Base-by-base conservation (phyloP, 2,797 vertebrate species). In the Smutsia temminckii region DNA sequence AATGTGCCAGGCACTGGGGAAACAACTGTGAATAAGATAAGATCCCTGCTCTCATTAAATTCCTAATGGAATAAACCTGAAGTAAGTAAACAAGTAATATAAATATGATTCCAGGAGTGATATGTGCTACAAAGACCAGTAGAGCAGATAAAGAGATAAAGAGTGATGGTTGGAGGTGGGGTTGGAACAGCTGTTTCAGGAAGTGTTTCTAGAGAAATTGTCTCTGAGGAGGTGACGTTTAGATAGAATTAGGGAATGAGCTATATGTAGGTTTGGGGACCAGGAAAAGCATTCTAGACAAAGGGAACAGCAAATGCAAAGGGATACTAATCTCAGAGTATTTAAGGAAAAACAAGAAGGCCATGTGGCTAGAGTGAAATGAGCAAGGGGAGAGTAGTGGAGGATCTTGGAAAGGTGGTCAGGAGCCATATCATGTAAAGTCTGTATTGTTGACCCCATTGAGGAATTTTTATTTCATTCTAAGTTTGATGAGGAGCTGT, bases 41-140 rank as follows among this genome's bases (percentile, higher is more conserved):
- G 69, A 92, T 81, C 23, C 8, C 37, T 78, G 74, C 3, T 91
- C 7, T 92, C n/a, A 32, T 81, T 81, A 92, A 90, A 89, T 37
- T 23, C 78, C 77, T 72, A 89, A 40, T 77, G 14, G 49, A 20
- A 94, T 71, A 94, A 94, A 80, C 92, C 63, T 92, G 51, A 95
- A 92, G 68, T 53, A 77, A 91, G 16, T 74, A 91, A 86, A 94
- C 13, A 85, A 75, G 27, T 53, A 20, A 49, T 61, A 81, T 34
- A 51, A 95, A 32, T 51, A 49, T 77, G 55, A 63, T 75, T 29
- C 88, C 2, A 14, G 49, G 42, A 68, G 40, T 66, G n/a, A 74
- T 74, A 83, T 78, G 32, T 55, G 12, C 57, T 85, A 51, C 34
- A 85, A 87, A 86, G 86, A 46, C 94, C 68, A 91, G 49, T 3